Conservation (phyloP, 2,888 invertebrate species). For the Trimorus sp. region DNA sequence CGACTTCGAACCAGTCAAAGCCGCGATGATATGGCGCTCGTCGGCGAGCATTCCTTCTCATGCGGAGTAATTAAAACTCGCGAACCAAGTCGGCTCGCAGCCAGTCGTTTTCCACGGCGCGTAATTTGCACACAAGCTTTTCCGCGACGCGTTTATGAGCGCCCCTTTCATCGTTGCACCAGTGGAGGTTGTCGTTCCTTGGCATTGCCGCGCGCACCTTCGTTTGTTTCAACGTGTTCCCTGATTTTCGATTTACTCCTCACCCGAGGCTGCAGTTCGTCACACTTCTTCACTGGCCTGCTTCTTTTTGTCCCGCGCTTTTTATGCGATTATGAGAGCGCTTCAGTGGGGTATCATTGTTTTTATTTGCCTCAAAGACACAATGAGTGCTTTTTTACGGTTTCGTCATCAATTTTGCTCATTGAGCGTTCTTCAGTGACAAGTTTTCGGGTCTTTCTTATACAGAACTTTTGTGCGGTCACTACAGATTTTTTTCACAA, state of each 20-base stretch:
- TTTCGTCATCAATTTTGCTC: too few species aligned
- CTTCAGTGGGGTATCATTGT: constrained; percentile 29
- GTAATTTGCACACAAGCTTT: constrained; percentile 74
- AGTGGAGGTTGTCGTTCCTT: constrained; percentile 37
- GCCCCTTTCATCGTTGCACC: constrained; percentile 49
- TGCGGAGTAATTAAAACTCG: constrained; percentile 77
- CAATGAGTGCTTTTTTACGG: too few species aligned
- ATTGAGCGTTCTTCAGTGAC: too few species aligned
- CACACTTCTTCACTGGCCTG: constrained; percentile 22
- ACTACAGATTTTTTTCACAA: too few species aligned
- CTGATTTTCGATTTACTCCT: constrained; percentile 40
- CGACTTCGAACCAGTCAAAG: constrained; percentile 26
- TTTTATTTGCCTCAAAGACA: not conserved
- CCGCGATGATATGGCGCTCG: constrained; percentile 35
- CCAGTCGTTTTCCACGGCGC: constrained; percentile 71
- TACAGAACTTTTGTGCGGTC: too few species aligned
- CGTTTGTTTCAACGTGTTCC: constrained; percentile 22
- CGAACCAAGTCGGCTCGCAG: constrained; percentile 68
- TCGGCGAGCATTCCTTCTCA: constrained; percentile 57
- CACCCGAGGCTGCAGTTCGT: constrained; percentile 27
- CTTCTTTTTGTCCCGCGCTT: not conserved
- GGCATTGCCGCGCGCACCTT: constrained; percentile 25
- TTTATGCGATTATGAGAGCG: constrained; percentile 16
- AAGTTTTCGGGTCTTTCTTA: too few species aligned
- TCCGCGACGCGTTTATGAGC: constrained; percentile 42